Conservation (phyloP, 2,113 vertebrate species). For the Datnioides undecimradiatus region DNA sequence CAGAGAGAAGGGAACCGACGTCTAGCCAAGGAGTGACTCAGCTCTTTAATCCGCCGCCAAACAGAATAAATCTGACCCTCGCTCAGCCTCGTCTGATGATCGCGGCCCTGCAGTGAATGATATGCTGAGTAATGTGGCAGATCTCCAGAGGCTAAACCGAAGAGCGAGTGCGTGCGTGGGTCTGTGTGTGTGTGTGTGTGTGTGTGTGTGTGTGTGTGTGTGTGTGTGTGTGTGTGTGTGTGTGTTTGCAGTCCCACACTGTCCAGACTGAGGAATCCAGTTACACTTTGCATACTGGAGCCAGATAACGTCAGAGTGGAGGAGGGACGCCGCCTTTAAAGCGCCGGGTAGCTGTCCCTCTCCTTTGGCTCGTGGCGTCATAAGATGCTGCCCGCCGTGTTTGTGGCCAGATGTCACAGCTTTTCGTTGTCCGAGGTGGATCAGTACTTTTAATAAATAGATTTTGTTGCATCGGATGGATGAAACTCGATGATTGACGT, state of each 20-base stretch:
- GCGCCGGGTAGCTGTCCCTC: neutral
- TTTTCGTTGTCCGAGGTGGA: no score
- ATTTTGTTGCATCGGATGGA: no score
- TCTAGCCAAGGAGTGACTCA: conserved; percentile 66
- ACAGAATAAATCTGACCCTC: conserved; percentile 68
- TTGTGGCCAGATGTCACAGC: accelerated
- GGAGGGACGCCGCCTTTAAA: neutral
- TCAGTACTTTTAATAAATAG: no score
- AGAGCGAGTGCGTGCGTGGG: no score
- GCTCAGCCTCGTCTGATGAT: conserved; percentile 47
- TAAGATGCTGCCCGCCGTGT: neutral
- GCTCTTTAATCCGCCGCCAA: conserved; percentile 61
- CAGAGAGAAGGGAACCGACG: neutral
- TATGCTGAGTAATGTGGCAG: conserved; percentile 62
- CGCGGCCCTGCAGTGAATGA: conserved; percentile 33
- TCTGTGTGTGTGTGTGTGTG: neutral
- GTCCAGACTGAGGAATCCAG: conserved; percentile 46
- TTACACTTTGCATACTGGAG: conserved; percentile 61
- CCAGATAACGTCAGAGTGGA: conserved; percentile 42
- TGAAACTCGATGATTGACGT: neutral
- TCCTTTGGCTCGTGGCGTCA: neutral
- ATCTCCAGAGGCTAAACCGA: conserved; percentile 41
- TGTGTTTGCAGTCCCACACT: neutral
- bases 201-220: neutral
- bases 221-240: neutral